These are phyloP conservation scores for Sesamia nonagrioides DNA, from an alignment of 1,140 invertebrate genomes.

Conservation along the genomic window DNA sequence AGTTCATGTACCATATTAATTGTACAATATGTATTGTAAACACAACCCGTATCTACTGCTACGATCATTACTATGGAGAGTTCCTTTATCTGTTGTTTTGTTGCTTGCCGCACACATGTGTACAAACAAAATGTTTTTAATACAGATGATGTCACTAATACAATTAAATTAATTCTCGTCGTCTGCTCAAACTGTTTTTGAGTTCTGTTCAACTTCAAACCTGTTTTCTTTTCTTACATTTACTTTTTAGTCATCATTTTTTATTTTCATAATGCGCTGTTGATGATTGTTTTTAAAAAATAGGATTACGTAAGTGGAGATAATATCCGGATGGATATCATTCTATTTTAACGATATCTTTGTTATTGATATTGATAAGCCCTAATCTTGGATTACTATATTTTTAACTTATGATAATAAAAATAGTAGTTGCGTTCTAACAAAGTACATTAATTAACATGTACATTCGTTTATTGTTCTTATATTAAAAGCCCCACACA, in stretches of 20 bases:
- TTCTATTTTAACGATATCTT: slow-evolving; percentile 22
- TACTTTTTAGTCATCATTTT: not conserved
- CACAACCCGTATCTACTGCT: slow-evolving; percentile 32
- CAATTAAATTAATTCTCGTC: slow-evolving; percentile 52
- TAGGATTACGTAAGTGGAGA: not conserved
- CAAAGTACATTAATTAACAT: not conserved
- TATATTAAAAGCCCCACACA: not conserved
- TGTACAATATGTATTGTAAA: slow-evolving; percentile 28
- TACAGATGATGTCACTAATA: slow-evolving; percentile 70
- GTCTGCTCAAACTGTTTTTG: slow-evolving; percentile 59
- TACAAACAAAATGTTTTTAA: slow-evolving; percentile 58
- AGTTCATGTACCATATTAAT: slow-evolving; percentile 11
- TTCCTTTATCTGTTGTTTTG: slow-evolving; percentile 46
- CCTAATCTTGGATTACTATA: slow-evolving; percentile 26
- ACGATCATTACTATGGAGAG: slow-evolving; percentile 12
- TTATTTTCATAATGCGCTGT: slow-evolving; percentile 21
- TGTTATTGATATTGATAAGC: slow-evolving; percentile 19
- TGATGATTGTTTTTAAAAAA: slow-evolving; percentile 34
- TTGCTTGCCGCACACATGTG: slow-evolving; percentile 19
- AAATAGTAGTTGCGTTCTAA: not conserved
- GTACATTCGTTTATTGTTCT: not conserved
- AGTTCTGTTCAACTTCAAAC: slow-evolving; percentile 56
- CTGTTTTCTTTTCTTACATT: slow-evolving; percentile 58
- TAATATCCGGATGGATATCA: slow-evolving; percentile 31
- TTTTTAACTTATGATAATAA: slow-evolving; percentile 13